Evolutionary conservation across 2,113 vertebrate species (phyloP).

Genomic region (Hippopotamus amphibius): DNA sequence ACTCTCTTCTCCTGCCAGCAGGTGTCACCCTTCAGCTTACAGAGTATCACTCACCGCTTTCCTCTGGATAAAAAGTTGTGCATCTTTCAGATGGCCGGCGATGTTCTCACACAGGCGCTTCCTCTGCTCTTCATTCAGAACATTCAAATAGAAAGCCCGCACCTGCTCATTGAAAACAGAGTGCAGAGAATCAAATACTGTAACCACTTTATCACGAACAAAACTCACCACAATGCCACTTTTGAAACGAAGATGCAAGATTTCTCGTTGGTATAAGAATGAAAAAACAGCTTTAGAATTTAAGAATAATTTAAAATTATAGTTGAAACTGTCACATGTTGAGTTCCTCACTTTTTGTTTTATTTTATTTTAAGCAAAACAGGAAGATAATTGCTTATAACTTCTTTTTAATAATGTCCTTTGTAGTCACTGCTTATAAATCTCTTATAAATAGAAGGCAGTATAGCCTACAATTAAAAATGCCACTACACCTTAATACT

Average conservation of each 20-base stretch:
- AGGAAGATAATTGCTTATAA: not conserved
- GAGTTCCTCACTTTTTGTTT: not conserved
- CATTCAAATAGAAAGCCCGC: slow-evolving; percentile 90
- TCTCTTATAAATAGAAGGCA: not conserved
- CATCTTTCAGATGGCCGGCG: slow-evolving; percentile 90
- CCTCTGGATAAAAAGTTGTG: slow-evolving; percentile 96
- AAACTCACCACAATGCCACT: not conserved
- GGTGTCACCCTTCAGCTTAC: not conserved
- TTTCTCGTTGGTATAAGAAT: not conserved
- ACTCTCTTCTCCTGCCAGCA: slow-evolving; percentile 27
- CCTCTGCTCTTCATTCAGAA: slow-evolving; percentile 92
- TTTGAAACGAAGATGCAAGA: not conserved
- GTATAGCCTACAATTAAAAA: not conserved
- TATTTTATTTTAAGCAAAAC: not conserved
- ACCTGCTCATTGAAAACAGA: slow-evolving; percentile 86
- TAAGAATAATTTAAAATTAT: not conserved
- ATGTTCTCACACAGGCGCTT: slow-evolving; percentile 94
- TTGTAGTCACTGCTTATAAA: not conserved
- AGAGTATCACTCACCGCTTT: slow-evolving; percentile 89
- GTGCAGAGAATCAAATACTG: not conserved
- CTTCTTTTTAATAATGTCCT: not conserved
- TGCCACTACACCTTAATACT: not conserved
- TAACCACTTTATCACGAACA: not conserved
- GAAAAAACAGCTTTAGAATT: not conserved
- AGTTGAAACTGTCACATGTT: not conserved